Percentiles rank a stretch among this genome's conserved stretches.
Conservation (phyloP, 2,113 vertebrate genomes). For the Uropsilus gracilis region DNA sequence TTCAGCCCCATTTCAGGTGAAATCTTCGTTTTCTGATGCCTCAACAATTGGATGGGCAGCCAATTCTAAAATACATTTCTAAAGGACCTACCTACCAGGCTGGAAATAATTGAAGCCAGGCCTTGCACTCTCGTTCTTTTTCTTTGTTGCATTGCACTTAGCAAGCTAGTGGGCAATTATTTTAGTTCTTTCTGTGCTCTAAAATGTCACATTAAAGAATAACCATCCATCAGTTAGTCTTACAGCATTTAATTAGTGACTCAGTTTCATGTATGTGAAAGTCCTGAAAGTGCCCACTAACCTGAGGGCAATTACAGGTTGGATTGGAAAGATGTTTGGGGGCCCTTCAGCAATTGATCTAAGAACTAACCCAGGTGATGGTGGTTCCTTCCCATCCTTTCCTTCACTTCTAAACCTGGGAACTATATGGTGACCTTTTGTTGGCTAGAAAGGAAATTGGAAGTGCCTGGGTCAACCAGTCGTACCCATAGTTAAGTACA, state of each 20-base stretch:
- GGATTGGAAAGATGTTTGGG: conserved; percentile 29
- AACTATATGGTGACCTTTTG: not conserved
- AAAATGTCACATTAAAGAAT: conserved; percentile 67
- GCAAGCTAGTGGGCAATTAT: conserved; percentile 63
- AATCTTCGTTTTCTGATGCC: not conserved
- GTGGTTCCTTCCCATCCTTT: not conserved
- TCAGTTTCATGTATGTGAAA: conserved; percentile 11
- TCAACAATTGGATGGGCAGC: not conserved
- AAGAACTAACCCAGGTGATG: not conserved
- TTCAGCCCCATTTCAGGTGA: conserved; percentile 42
- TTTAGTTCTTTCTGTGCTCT: conserved; percentile 50
- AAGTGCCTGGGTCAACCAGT: not conserved
- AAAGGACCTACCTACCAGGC: conserved; percentile 60
- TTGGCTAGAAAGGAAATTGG: not conserved
- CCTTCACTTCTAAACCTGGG: not conserved
- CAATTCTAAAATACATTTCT: conserved; percentile 60
- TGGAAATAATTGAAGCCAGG: conserved; percentile 73
- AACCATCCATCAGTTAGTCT: conserved; percentile 59
- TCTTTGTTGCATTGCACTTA: conserved; percentile 53
- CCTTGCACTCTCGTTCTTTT: conserved; percentile 5
- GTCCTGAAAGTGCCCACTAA: conserved; percentile 49
- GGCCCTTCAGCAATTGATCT: conserved; percentile 16
- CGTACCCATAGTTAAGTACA: not conserved
- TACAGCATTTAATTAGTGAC: conserved; percentile 72
- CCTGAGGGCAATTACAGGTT: not conserved